A percentile compares a stretch with the other conserved stretches of the same genome.
phyloP scores from a whole-genome alignment of 2,113 vertebrate species.

The Natator depressus region DNA sequence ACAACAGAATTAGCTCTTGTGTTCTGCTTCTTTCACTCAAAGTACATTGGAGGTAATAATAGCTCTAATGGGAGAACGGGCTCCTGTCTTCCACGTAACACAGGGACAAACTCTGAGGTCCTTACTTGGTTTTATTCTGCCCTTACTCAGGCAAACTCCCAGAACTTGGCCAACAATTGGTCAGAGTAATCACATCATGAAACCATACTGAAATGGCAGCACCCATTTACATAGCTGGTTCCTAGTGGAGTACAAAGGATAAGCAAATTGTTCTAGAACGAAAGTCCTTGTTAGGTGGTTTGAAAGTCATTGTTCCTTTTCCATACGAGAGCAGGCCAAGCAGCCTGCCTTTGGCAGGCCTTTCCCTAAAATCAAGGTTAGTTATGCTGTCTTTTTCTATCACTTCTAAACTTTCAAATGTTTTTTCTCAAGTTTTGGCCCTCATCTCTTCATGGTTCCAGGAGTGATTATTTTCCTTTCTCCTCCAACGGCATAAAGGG shows the following conservation, averaged over 20 bases:
- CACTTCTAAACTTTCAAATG: background rate
- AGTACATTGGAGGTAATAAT: background rate
- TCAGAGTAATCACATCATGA: background rate
- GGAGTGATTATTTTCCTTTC: background rate
- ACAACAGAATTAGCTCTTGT: background rate
- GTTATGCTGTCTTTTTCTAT: background rate
- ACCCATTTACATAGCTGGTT: rapidly evolving
- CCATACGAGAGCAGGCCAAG: no score
- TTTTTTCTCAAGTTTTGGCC: background rate
- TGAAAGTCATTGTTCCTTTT: no score
- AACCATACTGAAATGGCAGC: background rate
- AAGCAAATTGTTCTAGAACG: background rate
- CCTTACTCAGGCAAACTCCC: background rate
- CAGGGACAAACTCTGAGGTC: background rate
- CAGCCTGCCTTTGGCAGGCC: background rate
- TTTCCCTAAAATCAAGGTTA: background rate
- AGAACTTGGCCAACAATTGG: background rate
- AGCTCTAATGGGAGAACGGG: background rate
- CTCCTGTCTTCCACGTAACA: background rate
- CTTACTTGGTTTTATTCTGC: background rate
- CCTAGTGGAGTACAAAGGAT: background rate
- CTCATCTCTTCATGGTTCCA: background rate
- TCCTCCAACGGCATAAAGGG: background rate
- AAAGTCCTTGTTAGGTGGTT: background rate
- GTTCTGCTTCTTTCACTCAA: background rate